Base-by-base conservation (phyloP, 1,140 invertebrate species). In the Mizuhopecten yessoensis region DNA sequence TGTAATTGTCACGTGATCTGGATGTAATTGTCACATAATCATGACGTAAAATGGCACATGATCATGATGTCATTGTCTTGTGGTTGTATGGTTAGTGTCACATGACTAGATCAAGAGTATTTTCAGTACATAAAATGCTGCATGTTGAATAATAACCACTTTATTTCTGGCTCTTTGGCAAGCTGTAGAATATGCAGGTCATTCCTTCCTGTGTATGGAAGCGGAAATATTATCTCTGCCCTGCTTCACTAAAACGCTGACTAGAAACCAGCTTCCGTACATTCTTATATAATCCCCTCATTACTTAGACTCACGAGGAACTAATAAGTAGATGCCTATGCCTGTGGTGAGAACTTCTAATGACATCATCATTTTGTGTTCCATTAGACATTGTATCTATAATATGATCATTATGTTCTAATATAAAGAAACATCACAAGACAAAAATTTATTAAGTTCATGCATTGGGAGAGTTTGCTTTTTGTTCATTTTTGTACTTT, bases 41-140 rank as follows among this genome's bases (percentile, higher is more conserved):
- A 75, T 29, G 57, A n/a, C n/a, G 2, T 75, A n/a, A 29, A 75
- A 75, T 29, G 57, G n/a, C 23, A 29, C n/a, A 29, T 75, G 57
- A 75, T 75, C 23, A 75, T 75, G 57, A 75, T 75, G 57, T 75
- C 57, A n/a, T 23, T 75, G 57, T 75, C 57, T 75, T 75, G 57
- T 75, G 57, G 29, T 75, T 75, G 42, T 45, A 45, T 45, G 42
- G 42, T 45, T 45, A 45, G 42, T 45, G 57, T 75, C 57, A 75
- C 57, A 75, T 5, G 29, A 75, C 57, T n/a, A 29, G 20, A 39
- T n/a, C n/a, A n/a, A 75, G 57, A 75, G 23, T 75, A 75, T 75
- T 75, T n/a, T 75, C 57, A 17, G 57, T 75, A 75, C 57, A 75
- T 29, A 75, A 75, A 75, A 17, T 75, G 57, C 57, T 75, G 57